These are phyloP conservation scores for Drosophila truncata DNA, from an alignment of 1,140 invertebrate genomes.

Conservation along the genomic window DNA sequence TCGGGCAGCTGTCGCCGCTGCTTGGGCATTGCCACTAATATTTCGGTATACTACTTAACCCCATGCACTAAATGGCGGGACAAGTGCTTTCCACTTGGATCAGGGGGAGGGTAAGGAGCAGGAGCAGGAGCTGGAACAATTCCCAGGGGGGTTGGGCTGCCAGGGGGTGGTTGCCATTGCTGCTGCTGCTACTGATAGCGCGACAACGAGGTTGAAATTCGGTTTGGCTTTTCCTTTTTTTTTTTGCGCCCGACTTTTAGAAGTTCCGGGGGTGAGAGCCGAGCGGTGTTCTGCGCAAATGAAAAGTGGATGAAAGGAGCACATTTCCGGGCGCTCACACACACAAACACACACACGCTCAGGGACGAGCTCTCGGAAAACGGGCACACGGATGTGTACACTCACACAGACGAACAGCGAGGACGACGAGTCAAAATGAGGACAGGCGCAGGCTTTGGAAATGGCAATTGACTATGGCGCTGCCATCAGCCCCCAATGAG, in stretches of 20 bases:
- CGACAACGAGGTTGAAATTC: constrained; percentile 56
- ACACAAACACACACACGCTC: constrained; percentile 17
- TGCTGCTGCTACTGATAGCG: constrained; percentile 59
- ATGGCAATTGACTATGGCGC: constrained; percentile 42
- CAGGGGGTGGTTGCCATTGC: constrained; percentile 30
- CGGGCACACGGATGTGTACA: constrained; percentile 24
- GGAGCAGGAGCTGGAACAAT: constrained; percentile 20
- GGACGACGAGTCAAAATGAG: constrained; percentile 69
- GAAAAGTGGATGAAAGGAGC: constrained; percentile 81
- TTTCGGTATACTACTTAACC: constrained; percentile 81
- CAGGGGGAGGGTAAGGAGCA: neutral
- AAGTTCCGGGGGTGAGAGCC: constrained; percentile 5
- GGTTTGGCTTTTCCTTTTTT: constrained; percentile 31
- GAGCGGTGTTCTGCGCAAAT: constrained; percentile 71
- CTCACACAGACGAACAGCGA: constrained; percentile 26
- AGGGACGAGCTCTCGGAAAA: constrained; percentile 4
- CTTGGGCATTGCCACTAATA: constrained; percentile 62
- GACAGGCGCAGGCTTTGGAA: constrained; percentile 66
- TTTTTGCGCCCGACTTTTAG: constrained; percentile 21
- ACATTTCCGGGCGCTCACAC: constrained; percentile 67
- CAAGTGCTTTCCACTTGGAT: constrained; percentile 67
- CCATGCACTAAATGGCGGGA: constrained; percentile 81
- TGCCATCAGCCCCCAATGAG: neutral
- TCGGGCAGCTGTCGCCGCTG: constrained; percentile 65
- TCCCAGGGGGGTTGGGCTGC: constrained; percentile 27